phyloP scores from a whole-genome alignment of 1,140 invertebrate genomes.

The Drosophila burlai region DNA sequence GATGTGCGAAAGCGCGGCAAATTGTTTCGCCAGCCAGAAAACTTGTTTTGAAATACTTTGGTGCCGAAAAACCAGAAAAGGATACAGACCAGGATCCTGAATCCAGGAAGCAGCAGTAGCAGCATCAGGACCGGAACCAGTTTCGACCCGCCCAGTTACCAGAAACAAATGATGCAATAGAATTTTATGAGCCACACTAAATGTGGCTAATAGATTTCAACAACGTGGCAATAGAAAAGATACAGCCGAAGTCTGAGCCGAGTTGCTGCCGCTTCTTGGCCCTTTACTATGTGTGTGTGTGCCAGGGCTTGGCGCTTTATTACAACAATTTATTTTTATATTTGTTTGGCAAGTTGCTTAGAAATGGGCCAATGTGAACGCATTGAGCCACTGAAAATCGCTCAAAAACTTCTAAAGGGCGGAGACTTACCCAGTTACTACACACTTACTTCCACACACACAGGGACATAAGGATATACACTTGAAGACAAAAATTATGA shows the following conservation, averaged over 20 bases:
- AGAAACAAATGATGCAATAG: slow-evolving; percentile 84
- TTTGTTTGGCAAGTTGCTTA: slow-evolving; percentile 82
- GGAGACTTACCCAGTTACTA: slow-evolving; percentile 20
- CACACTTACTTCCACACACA: slow-evolving; percentile 2
- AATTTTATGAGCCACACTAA: slow-evolving; percentile 84
- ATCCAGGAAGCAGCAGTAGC: slow-evolving; percentile 13
- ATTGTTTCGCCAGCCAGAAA: slow-evolving; percentile 71
- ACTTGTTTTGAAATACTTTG: slow-evolving; percentile 81
- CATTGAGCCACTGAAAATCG: slow-evolving; percentile 67
- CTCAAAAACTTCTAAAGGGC: slow-evolving; percentile 64
- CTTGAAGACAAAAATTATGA: background rate
- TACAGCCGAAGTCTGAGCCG: slow-evolving; percentile 75
- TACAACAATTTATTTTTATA: slow-evolving; percentile 83
- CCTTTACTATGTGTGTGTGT: slow-evolving; percentile 30
- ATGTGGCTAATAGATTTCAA: slow-evolving; percentile 84
- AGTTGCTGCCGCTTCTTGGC: slow-evolving; percentile 33
- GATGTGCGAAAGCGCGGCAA: slow-evolving; percentile 55
- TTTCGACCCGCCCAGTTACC: slow-evolving; percentile 55
- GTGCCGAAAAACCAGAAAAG: slow-evolving; percentile 48
- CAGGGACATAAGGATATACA: slow-evolving; percentile 3
- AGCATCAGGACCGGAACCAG: slow-evolving; percentile 25
- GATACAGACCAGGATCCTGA: slow-evolving; percentile 20
- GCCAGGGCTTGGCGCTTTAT: slow-evolving; percentile 58
- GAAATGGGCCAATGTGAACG: slow-evolving; percentile 69
- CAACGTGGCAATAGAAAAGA: slow-evolving; percentile 84